Base-by-base conservation (phyloP, 2,888 invertebrate species). In the Urechis unicinctus region DNA sequence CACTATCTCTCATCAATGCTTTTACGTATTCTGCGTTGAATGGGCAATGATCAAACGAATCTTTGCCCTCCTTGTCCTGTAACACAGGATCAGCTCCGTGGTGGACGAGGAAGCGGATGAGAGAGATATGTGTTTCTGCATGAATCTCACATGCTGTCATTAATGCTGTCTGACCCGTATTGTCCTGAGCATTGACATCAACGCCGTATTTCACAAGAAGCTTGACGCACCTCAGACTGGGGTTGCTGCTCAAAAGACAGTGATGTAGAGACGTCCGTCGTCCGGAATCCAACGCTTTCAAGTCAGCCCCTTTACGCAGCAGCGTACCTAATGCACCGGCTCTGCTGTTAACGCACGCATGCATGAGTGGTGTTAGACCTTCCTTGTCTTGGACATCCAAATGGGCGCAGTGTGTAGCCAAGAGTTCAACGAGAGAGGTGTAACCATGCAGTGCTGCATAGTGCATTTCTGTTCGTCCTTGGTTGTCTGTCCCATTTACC, bases 1-100 rank as follows among this genome's bases (percentile, higher is more conserved):
- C 49, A 28, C 44, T 50, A 47, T 59, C 57, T 36, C 52, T 59
- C 52, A 66, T 53, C 48, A 65, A 43, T 17, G 53, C 62, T 42
- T 62, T 64, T 6, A 66, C 65, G 42, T 63, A 58, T 21, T 62
- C 60, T 22, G 60, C 55, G 30, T 60, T 57, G 43, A 55, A 56
- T 9, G 60, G 58, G 47, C 65, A 65, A 53, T 62, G 56, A 53
- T 66, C 66, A 29, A 65, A 59, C 6, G 65, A 46, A 45, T 66
- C 66, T 25, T 53, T 57, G 3, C 65, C 67, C 31, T 66, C 60
- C 1, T 55, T 50, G 50, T 67, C 66, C 55, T 63, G 62, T 2
- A 58, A 9, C 21, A 61, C 61, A 3, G 65, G 64, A 43, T 65
- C 61, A 36, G 67, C 67, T n/a, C 61, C 61, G 24, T 57, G 36